phyloP scores from a whole-genome alignment of 2,113 vertebrate genomes.

The Polypterus bichir region DNA sequence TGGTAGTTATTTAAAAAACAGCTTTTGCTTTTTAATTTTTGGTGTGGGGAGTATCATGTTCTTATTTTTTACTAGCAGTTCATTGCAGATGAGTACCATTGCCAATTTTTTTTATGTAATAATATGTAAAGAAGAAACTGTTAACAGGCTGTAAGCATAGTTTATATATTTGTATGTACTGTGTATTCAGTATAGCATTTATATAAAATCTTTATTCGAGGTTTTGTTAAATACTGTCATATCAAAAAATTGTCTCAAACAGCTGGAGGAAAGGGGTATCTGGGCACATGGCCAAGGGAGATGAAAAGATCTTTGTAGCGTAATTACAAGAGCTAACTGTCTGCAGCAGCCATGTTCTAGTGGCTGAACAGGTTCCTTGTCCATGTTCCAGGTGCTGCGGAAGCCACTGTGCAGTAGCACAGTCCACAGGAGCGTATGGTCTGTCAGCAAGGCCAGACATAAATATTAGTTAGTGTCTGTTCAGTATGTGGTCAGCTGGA shows the following conservation, averaged over 20 bases:
- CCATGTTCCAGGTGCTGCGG: background rate
- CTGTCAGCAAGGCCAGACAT: background rate
- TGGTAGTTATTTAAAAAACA: no score
- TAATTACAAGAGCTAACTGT: conserved; percentile 1
- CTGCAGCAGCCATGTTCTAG: conserved; percentile 2
- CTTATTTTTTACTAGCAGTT: no score
- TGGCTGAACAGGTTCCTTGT: conserved; percentile 1
- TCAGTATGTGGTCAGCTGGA: background rate
- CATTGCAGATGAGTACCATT: no score
- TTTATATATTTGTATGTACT: no score
- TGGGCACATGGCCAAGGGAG: conserved; percentile 9
- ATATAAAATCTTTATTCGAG: no score
- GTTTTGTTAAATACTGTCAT: no score
- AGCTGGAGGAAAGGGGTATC: conserved; percentile 5
- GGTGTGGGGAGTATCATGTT: no score
- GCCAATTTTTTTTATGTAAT: no score
- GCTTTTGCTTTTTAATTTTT: no score
- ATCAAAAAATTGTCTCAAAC: background rate
- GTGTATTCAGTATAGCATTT: no score
- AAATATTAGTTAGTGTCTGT: background rate
- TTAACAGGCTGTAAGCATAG: no score
- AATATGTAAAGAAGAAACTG: no score
- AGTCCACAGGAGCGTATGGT: background rate
- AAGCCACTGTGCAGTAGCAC: background rate
- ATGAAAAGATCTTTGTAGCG: conserved; percentile 18